A percentile compares a stretch with the other conserved stretches of the same genome.
Conservation (phyloP, 2,113 vertebrate genomes). For the Urocitellus parryii region DNA sequence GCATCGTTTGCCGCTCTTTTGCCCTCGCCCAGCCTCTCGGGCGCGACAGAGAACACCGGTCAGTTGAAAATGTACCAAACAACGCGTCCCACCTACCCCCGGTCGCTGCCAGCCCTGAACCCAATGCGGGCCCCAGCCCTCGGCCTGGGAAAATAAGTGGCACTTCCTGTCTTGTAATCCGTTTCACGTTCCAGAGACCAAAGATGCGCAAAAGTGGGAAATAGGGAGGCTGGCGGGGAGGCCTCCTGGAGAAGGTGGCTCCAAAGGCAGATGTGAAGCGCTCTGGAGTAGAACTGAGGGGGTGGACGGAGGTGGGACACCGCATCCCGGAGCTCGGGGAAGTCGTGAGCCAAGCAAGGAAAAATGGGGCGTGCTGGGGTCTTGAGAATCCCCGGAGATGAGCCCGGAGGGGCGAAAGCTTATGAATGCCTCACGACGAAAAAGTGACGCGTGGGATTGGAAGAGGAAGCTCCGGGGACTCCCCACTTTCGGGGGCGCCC, state of each 20-base stretch:
- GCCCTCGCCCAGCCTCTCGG: neutral
- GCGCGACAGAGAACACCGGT: neutral
- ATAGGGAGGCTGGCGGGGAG: neutral
- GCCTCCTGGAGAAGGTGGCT: neutral
- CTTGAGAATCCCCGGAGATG: neutral
- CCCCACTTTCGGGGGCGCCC: neutral
- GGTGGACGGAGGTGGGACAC: neutral
- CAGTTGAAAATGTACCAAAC: neutral
- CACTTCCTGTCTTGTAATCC: neutral
- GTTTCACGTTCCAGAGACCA: neutral
- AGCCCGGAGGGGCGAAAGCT: neutral
- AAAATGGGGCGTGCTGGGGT: neutral
- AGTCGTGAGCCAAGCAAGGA: neutral
- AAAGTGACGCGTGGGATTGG: neutral
- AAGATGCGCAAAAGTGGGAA: neutral
- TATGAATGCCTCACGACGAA: accelerated
- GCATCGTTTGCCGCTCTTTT: neutral
- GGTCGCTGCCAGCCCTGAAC: neutral
- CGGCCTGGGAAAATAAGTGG: neutral
- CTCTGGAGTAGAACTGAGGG: neutral
- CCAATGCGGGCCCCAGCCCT: neutral
- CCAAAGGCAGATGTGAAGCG: neutral
- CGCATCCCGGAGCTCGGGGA: neutral
- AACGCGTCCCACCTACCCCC: neutral
- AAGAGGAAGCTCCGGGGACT: neutral